Evolutionary conservation across 2,888 invertebrate species (phyloP).

Genomic region (Epicampocera succincta): DNA sequence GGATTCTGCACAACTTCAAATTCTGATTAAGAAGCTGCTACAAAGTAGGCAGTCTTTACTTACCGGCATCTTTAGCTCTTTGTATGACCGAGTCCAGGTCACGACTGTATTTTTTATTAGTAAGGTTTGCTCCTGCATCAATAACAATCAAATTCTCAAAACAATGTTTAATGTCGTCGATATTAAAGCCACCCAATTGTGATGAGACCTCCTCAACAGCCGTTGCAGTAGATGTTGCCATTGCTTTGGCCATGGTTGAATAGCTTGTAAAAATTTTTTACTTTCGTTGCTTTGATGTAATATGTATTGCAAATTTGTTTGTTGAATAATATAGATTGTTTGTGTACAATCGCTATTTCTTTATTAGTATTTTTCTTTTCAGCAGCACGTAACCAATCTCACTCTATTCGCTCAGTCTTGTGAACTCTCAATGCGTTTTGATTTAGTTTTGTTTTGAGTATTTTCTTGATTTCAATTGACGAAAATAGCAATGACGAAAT

Average conservation of each 20-base stretch:
- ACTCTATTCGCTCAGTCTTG: constrained; percentile 55
- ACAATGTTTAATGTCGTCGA: constrained; percentile 87
- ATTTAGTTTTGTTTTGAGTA: constrained; percentile 31
- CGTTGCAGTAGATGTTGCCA: constrained; percentile 33
- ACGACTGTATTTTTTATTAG: constrained; percentile 95
- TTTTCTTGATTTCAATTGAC: constrained; percentile 65
- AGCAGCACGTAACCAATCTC: constrained; percentile 51
- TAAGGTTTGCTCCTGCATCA: constrained; percentile 95
- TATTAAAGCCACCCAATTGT: constrained; percentile 69
- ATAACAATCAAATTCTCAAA: constrained; percentile 95
- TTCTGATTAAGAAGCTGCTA: neutral
- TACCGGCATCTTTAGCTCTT: constrained; percentile 95
- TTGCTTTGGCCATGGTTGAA: constrained; percentile 62
- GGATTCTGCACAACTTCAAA: neutral
- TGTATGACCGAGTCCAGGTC: constrained; percentile 95
- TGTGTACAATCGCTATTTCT: constrained; percentile 6
- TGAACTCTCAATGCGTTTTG: constrained; percentile 58
- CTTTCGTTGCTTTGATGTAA: constrained; percentile 48
- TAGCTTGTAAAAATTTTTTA: constrained; percentile 46
- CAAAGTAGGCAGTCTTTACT: constrained; percentile 66
- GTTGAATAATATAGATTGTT: constrained; percentile 71
- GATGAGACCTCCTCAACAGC: constrained; percentile 65
- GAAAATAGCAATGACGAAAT: constrained; percentile 78
- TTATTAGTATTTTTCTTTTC: constrained; percentile 24
- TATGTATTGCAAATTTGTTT: constrained; percentile 41